phyloP scores from a whole-genome alignment of 1,140 invertebrate genomes.

The Drosophila punjabiensis region DNA sequence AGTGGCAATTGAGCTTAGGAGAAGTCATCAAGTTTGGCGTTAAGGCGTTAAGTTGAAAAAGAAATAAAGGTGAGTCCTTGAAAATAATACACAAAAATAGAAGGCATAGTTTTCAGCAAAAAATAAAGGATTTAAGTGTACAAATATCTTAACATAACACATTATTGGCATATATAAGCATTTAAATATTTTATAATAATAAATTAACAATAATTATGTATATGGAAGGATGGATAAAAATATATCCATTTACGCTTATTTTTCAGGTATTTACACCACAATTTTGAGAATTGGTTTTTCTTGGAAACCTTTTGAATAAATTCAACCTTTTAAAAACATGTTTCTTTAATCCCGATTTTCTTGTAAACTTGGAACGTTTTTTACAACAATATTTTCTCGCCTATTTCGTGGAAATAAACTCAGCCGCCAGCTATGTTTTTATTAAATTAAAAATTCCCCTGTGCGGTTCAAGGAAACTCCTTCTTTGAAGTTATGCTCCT shows the following conservation, averaged over 20 bases:
- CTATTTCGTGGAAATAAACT: not conserved
- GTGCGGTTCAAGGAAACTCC: not conserved
- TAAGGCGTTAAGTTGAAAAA: constrained; percentile 6
- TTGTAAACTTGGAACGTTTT: not conserved
- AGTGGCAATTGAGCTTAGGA: constrained; percentile 9
- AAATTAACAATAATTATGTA: too few species aligned
- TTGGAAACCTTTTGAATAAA: not conserved
- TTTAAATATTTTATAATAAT: too few species aligned
- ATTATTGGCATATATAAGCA: not conserved
- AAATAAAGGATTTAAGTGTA: not conserved
- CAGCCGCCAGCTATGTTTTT: not conserved
- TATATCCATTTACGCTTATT: not conserved
- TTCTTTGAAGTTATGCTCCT: not conserved
- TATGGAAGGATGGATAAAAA: too few species aligned
- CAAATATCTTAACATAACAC: too few species aligned
- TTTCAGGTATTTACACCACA: not conserved
- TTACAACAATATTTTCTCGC: not conserved
- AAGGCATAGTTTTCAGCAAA: too few species aligned
- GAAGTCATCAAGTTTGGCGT: not conserved
- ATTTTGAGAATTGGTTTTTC: not conserved
- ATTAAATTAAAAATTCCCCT: not conserved
- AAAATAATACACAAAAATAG: not conserved
- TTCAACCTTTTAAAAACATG: too few species aligned
- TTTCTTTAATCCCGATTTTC: not conserved
- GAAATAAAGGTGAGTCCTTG: not conserved